Percentiles rank a stretch among this genome's conserved stretches.
phyloP scores from a whole-genome alignment of 2,797 vertebrate species.

The Ctenosaura bakeri region DNA sequence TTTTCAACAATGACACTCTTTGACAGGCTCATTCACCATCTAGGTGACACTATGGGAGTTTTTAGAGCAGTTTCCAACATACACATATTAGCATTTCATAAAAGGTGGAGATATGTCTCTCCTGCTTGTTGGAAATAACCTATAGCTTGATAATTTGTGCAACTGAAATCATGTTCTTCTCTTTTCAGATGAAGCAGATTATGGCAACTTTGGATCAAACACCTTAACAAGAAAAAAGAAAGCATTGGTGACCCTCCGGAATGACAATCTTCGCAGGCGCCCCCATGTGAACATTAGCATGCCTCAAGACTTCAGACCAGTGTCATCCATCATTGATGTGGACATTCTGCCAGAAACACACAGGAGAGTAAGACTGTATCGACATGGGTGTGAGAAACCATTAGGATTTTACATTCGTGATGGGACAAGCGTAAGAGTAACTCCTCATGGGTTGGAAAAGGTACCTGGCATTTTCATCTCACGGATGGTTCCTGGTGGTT shows the following conservation, averaged over 20 bases:
- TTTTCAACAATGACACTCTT: neutral
- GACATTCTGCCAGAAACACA: conserved; percentile 98
- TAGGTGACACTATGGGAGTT: neutral
- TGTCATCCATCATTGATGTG: conserved; percentile 98
- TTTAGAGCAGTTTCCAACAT: neutral
- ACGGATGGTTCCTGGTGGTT: conserved; percentile 93
- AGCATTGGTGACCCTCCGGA: conserved; percentile 89
- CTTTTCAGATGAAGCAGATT: conserved; percentile 95
- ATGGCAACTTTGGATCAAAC: conserved; percentile 90
- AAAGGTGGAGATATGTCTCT: neutral
- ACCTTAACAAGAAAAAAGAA: conserved; percentile 92
- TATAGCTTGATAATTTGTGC: neutral
- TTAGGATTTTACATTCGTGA: conserved; percentile 98
- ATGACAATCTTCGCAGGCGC: conserved; percentile 91
- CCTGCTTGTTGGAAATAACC: neutral
- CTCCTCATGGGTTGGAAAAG: conserved; percentile 95
- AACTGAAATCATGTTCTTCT: conserved; percentile 42
- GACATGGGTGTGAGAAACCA: conserved; percentile 94
- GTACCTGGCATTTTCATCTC: conserved; percentile 98
- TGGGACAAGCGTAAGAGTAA: conserved; percentile 94
- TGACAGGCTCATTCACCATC: neutral
- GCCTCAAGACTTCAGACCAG: conserved; percentile 96
- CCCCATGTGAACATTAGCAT: conserved; percentile 94
- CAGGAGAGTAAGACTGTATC: conserved; percentile 92
- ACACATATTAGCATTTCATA: neutral